Percentiles rank a stretch among this genome's conserved stretches.
phyloP scores from a whole-genome alignment of 2,113 vertebrate genomes.

The Lagopus leucura region DNA sequence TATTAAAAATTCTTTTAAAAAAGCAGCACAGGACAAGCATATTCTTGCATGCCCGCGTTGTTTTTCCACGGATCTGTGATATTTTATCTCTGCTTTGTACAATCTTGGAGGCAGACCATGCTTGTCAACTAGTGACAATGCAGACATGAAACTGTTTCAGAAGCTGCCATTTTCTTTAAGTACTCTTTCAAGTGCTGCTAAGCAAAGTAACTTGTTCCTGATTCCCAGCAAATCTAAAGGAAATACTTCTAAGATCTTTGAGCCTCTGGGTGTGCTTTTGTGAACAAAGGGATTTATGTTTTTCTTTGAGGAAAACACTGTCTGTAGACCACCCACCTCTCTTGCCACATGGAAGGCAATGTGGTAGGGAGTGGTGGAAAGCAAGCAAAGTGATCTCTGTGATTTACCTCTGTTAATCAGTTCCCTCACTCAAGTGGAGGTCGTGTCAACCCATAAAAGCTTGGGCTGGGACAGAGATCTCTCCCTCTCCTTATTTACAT shows the following conservation, averaged over 20 bases:
- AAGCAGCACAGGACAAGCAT: neutral
- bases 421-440: neutral
- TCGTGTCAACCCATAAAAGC: neutral
- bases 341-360: neutral
- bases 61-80: neutral
- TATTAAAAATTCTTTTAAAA: neutral
- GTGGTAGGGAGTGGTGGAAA: neutral
- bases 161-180: neutral
- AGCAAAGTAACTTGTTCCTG: neutral
- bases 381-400: neutral
- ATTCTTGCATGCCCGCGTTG: neutral
- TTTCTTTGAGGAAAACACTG: neutral
- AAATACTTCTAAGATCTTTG: neutral
- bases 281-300: neutral
- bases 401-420: neutral
- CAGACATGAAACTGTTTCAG: neutral
- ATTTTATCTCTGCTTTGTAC: neutral
- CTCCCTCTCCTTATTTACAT: neutral
- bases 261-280: neutral
- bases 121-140: neutral
- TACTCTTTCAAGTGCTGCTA: neutral
- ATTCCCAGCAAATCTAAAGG: neutral
- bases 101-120: accelerated
- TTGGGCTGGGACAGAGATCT: neutral
- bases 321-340: neutral